Conservation (phyloP, 2,797 vertebrate species). For the Eulemur rubriventer region DNA sequence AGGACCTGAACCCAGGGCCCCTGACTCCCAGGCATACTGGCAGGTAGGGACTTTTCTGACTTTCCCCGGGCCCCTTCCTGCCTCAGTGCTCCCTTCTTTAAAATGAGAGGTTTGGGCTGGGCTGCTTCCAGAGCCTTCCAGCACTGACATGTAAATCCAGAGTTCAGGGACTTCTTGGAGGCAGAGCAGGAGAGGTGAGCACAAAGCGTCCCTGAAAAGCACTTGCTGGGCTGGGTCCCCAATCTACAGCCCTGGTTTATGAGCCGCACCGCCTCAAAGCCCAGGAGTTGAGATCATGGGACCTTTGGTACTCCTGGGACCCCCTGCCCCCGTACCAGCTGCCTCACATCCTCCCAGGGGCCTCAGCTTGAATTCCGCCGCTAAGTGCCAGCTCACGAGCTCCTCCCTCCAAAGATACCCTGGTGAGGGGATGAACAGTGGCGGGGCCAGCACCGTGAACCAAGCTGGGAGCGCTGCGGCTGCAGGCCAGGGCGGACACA, state of each 20-base stretch:
- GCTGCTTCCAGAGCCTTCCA: background rate
- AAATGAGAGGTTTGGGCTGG: background rate
- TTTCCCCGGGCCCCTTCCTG: background rate
- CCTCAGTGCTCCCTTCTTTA: background rate
- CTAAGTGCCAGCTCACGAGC: background rate
- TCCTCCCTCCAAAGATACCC: background rate
- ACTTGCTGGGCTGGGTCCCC: background rate
- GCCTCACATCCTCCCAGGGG: background rate
- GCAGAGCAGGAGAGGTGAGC: background rate
- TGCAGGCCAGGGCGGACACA: background rate
- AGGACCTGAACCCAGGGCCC: background rate
- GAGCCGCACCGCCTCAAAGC: background rate
- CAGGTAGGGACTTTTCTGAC: background rate
- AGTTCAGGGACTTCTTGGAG: background rate
- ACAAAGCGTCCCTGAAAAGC: background rate
- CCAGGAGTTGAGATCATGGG: background rate
- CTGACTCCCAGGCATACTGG: background rate
- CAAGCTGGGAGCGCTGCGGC: background rate
- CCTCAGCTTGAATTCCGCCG: background rate
- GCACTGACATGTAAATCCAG: background rate
- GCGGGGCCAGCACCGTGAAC: background rate
- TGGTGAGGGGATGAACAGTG: background rate
- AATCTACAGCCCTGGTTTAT: background rate
- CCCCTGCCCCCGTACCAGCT: background rate
- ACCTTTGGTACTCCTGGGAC: background rate